Conservation (phyloP, 2,797 vertebrate genomes). For the Karalla daura region DNA sequence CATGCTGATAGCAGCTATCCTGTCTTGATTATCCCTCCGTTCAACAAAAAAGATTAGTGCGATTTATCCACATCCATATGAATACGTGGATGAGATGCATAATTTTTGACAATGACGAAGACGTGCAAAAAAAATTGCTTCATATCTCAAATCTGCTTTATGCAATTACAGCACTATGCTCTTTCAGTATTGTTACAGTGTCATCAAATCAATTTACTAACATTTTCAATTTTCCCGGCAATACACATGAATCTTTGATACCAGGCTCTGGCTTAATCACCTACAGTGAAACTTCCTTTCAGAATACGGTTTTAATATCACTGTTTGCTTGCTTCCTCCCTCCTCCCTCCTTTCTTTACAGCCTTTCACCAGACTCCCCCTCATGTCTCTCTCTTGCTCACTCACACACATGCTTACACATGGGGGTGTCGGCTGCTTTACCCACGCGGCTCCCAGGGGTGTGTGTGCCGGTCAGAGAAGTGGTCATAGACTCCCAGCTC, state of each 20-base stretch:
- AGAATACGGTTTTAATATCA: conserved; percentile 13
- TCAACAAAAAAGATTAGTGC: neutral
- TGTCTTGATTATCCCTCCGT: neutral
- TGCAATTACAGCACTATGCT: neutral
- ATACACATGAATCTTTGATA: neutral
- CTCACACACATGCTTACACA: conserved; percentile 20
- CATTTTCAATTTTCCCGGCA: too few species aligned
- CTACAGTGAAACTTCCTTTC: neutral
- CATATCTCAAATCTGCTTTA: neutral
- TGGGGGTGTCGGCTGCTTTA: conserved; percentile 36
- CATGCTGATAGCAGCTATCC: neutral
- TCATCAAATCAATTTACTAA: conserved; percentile 2
- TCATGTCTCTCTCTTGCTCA: neutral
- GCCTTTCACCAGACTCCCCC: neutral
- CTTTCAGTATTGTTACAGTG: neutral
- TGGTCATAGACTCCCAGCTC: conserved; percentile 64
- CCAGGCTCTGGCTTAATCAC: neutral
- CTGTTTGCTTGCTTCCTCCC: conserved; percentile 7
- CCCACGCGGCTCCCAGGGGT: conserved; percentile 52
- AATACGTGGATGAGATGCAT: too few species aligned
- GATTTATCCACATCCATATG: too few species aligned
- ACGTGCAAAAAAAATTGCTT: too few species aligned
- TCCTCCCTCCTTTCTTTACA: too few species aligned
- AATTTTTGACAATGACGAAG: too few species aligned
- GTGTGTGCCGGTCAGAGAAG: conserved; percentile 54